Evolutionary conservation across 2,888 invertebrate species (phyloP).

Genomic region (Cephus sareptanus): DNA sequence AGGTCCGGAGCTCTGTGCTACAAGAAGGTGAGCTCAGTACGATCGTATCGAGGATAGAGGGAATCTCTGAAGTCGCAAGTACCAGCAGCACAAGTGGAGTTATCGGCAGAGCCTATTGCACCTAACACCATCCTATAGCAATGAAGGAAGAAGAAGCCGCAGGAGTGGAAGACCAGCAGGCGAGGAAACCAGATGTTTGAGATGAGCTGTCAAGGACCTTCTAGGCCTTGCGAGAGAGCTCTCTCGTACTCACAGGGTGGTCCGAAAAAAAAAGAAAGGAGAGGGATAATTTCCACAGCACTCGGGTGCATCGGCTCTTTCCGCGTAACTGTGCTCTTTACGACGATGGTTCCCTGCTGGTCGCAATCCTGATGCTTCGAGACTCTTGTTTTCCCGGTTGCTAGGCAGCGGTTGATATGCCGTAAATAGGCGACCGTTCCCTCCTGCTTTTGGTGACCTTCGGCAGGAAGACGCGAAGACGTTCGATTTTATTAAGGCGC

Average conservation of each 20-base stretch:
- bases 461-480: neutral
- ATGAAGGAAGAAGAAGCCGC: neutral
- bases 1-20: slow-evolving; percentile 14
- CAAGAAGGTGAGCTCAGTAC: neutral
- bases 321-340: neutral
- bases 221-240: slow-evolving; percentile 41
- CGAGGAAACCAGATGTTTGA: slow-evolving; percentile 51
- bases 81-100: neutral
- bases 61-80: neutral
- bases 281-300: neutral
- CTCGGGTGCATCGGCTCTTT: neutral
- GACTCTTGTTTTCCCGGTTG: neutral
- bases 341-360: neutral
- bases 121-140: neutral
- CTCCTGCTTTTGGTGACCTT: neutral
- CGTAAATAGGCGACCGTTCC: neutral
- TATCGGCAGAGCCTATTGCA: neutral
- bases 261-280: slow-evolving; percentile 11
- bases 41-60: neutral
- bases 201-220: slow-evolving; percentile 50
- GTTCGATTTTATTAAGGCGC: neutral
- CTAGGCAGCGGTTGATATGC: neutral
- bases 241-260: slow-evolving; percentile 19
- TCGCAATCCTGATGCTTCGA: neutral
- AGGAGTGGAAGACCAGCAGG: slow-evolving; percentile 12